Evolutionary conservation across 2,888 invertebrate species (phyloP).

Genomic region (Dynastes hyllus): DNA sequence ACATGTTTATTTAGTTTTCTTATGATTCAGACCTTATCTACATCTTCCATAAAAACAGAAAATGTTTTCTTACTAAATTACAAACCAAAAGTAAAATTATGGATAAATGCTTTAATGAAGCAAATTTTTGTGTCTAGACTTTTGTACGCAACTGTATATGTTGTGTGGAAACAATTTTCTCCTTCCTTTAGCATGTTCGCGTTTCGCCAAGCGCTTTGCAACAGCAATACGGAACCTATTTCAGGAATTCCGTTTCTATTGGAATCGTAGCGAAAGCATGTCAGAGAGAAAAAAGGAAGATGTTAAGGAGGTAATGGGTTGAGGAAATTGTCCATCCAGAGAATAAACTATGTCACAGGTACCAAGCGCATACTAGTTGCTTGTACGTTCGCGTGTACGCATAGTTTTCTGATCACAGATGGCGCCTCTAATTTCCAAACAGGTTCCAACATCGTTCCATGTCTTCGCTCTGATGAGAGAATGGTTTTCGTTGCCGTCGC

Average conservation of each 20-base stretch:
- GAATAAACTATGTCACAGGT: constrained; percentile 4
- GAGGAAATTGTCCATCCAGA: background rate
- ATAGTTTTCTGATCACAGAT: constrained; percentile 48
- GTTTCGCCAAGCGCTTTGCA: no score
- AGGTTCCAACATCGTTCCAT: background rate
- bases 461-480: background rate
- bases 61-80: no score
- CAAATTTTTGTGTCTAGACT: no score
- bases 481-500: background rate
- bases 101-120: no score
- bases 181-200: no score
- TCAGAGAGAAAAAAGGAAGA: background rate
- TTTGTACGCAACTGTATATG: no score
- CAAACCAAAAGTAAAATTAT: no score
- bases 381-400: background rate
- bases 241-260: constrained; percentile 4
- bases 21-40: no score
- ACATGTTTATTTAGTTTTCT: no score
- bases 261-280: background rate
- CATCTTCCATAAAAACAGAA: no score
- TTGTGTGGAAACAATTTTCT: no score
- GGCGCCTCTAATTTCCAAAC: constrained; percentile 49
- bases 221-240: background rate
- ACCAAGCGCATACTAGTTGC: background rate
- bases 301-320: background rate